These are phyloP conservation scores for Baronia brevicornis DNA, from an alignment of 2,888 invertebrate species.

Conservation along the genomic window DNA sequence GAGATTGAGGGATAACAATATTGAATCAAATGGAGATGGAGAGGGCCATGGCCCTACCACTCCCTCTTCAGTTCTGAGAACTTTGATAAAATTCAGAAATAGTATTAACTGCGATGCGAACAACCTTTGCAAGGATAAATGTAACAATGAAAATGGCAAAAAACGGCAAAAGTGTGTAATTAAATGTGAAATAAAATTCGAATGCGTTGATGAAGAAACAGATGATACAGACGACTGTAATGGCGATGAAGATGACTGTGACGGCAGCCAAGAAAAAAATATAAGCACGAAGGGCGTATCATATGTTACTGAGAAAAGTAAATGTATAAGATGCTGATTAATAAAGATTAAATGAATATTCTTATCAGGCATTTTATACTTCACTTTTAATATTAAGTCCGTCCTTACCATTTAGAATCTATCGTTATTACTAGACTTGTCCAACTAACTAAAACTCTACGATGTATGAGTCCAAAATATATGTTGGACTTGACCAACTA, in stretches of 20 bases:
- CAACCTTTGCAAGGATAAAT: constrained; percentile 5
- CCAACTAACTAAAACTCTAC: too few species aligned
- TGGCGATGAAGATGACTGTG: constrained; percentile 1
- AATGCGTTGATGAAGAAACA: constrained; percentile 7
- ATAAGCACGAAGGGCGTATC: constrained; percentile 6
- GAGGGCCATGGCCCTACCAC: too few species aligned
- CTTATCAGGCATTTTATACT: too few species aligned
- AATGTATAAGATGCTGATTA: constrained; percentile 7
- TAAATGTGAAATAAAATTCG: constrained; percentile 10
- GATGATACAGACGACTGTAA: constrained; percentile 3
- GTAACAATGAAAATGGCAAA: neutral
- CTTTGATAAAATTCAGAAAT: constrained; percentile 7
- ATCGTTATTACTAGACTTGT: too few species aligned
- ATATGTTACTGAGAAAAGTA: neutral
- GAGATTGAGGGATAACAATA: too few species aligned
- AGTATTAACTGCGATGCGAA: constrained; percentile 12
- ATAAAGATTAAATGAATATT: too few species aligned
- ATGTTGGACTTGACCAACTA: too few species aligned
- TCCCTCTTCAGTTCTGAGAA: constrained; percentile 7
- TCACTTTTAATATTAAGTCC: too few species aligned
- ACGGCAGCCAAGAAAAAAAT: constrained; percentile 1
- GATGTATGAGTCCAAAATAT: too few species aligned
- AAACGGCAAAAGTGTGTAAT: neutral
- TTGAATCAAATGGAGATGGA: too few species aligned
- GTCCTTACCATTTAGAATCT: too few species aligned